These are phyloP conservation scores for Trachymyrmex septentrionalis DNA, from an alignment of 1,140 invertebrate species.

Conservation along the genomic window DNA sequence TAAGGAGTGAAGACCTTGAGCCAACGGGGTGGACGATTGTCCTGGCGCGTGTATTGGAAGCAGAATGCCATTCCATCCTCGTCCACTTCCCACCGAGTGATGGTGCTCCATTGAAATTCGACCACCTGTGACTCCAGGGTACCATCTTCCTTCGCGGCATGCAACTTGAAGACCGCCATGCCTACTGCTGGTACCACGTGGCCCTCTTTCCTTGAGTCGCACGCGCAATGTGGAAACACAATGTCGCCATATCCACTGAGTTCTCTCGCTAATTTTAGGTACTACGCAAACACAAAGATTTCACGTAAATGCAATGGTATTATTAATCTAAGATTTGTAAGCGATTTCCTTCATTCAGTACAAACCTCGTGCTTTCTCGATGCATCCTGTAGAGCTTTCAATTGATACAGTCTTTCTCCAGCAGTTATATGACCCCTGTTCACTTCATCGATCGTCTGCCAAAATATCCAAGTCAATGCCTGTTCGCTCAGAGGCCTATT, in stretches of 20 bases:
- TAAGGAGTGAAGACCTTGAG: slow-evolving; percentile 97
- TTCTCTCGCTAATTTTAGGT: slow-evolving; percentile 94
- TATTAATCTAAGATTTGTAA: background rate
- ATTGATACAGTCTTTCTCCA: slow-evolving; percentile 96
- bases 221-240: slow-evolving; percentile 97
- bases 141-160: slow-evolving; percentile 96
- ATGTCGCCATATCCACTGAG: slow-evolving; percentile 97
- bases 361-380: slow-evolving; percentile 93
- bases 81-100: slow-evolving; percentile 95
- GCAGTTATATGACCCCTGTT: slow-evolving; percentile 96
- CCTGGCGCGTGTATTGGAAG: slow-evolving; percentile 93
- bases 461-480: slow-evolving; percentile 90
- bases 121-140: slow-evolving; percentile 94
- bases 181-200: slow-evolving; percentile 95
- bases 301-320: background rate
- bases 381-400: slow-evolving; percentile 97
- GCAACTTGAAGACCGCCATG: slow-evolving; percentile 92
- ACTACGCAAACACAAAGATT: slow-evolving; percentile 86
- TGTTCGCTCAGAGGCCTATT: slow-evolving; percentile 89
- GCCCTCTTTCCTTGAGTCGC: slow-evolving; percentile 96
- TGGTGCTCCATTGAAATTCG: slow-evolving; percentile 93
- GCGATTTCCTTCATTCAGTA: background rate
- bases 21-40: slow-evolving; percentile 93
- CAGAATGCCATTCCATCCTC: slow-evolving; percentile 96
- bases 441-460: slow-evolving; percentile 97